These are phyloP conservation scores for Turritopsis rubra DNA, from an alignment of 30 jellyfish, hydroid and myxozoan species.

Conservation along the genomic window DNA sequence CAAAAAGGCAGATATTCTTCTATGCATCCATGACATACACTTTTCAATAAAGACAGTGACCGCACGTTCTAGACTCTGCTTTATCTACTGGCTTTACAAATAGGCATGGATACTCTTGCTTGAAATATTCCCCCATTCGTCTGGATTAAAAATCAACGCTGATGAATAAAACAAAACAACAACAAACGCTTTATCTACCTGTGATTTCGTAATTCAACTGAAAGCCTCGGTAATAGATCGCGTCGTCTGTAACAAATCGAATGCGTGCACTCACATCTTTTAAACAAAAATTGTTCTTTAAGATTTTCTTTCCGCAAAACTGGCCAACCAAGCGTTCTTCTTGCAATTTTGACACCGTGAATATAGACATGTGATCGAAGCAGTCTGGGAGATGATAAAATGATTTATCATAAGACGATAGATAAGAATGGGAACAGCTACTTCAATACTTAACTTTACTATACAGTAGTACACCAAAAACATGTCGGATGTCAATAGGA, in stretches of 20 bases:
- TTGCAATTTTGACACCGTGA: conserved; percentile 1
- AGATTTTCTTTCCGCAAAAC: conserved; percentile 5
- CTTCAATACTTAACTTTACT: too few species aligned
- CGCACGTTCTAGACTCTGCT: too few species aligned
- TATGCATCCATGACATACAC: too few species aligned
- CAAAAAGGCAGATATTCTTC: too few species aligned
- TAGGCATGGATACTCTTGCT: too few species aligned
- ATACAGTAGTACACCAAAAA: too few species aligned
- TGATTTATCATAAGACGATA: not conserved
- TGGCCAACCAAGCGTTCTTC: conserved; percentile 6
- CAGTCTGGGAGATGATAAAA: not conserved
- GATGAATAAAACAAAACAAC: not conserved
- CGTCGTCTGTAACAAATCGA: conserved; percentile 12
- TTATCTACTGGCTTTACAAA: too few species aligned
- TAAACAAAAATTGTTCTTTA: not conserved
- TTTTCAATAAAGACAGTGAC: too few species aligned
- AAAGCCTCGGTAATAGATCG: conserved; percentile 1
- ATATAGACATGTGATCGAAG: conserved; percentile 16
- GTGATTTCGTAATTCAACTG: not conserved
- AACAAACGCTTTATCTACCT: not conserved
- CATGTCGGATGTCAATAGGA: too few species aligned
- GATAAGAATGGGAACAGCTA: not conserved
- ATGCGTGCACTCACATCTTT: not conserved
- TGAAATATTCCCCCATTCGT: too few species aligned
- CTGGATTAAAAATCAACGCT: too few species aligned